Conservation (phyloP, 1,140 invertebrate genomes). For the Bombus superbus region DNA sequence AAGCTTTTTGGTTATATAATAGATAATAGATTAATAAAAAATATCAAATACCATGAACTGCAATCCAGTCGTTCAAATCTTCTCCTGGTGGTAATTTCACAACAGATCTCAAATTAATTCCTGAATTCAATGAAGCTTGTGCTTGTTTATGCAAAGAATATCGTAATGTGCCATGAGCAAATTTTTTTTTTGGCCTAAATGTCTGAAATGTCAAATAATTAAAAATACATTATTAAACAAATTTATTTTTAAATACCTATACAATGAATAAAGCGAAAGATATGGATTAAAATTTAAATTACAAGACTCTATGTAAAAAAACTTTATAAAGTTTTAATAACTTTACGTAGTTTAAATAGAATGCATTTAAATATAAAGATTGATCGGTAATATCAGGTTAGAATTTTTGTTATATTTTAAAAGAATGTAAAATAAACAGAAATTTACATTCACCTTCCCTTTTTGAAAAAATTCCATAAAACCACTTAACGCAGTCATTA, state of each 20-base stretch:
- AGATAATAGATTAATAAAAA: background rate
- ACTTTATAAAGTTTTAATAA: too few relatives aligned
- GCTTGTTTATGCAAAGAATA: slow-evolving; percentile 97
- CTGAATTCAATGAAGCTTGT: slow-evolving; percentile 96
- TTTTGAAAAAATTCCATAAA: slow-evolving; percentile 93
- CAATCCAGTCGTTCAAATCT: slow-evolving; percentile 96
- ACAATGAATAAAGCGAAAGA: background rate
- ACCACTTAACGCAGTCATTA: slow-evolving; percentile 84
- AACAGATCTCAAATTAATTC: slow-evolving; percentile 93
- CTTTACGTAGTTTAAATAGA: background rate
- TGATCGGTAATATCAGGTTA: slow-evolving; percentile 34
- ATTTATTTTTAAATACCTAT: background rate
- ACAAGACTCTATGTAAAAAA: too few relatives aligned
- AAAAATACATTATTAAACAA: background rate
- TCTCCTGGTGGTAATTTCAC: slow-evolving; percentile 94
- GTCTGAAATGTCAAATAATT: slow-evolving; percentile 84
- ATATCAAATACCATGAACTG: slow-evolving; percentile 91
- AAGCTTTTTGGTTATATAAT: background rate
- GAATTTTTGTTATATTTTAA: background rate
- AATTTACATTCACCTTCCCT: slow-evolving; percentile 86
- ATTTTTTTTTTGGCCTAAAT: slow-evolving; percentile 95
- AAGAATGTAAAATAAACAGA: slow-evolving; percentile 2
- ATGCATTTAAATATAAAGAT: background rate
- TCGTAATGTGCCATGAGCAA: slow-evolving; percentile 94
- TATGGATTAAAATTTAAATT: background rate